These are phyloP conservation scores for Tilapia sparmanii DNA, from an alignment of 2,113 vertebrate species.

Conservation along the genomic window DNA sequence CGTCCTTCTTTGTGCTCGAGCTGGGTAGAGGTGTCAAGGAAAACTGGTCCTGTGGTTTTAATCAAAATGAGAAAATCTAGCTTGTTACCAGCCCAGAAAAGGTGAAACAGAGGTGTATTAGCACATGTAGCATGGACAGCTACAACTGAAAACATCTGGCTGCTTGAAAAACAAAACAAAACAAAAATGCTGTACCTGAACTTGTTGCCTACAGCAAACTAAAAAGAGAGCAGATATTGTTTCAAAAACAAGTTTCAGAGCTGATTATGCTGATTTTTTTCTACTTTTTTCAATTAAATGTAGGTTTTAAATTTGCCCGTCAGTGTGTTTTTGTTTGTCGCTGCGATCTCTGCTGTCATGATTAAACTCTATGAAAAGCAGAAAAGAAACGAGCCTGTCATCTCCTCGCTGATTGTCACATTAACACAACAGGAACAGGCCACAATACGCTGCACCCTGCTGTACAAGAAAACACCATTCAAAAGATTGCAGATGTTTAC, in stretches of 20 bases:
- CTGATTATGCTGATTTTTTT: not conserved
- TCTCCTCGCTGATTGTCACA: not conserved
- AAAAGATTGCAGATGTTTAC: not conserved
- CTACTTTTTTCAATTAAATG: not conserved
- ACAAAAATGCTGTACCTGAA: too few relatives aligned
- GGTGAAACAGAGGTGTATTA: not conserved
- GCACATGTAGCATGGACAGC: not conserved
- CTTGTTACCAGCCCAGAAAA: not conserved
- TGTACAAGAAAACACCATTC: not conserved
- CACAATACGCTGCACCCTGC: not conserved
- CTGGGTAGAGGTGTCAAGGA: not conserved
- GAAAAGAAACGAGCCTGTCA: not conserved
- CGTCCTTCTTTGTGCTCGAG: not conserved
- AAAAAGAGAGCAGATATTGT: not conserved
- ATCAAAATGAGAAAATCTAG: not conserved
- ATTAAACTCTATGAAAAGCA: not conserved
- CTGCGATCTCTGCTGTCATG: not conserved
- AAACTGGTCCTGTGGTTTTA: not conserved
- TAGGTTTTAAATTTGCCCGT: not conserved
- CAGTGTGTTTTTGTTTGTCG: not conserved
- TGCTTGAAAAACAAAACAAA: not conserved
- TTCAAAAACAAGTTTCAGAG: not conserved
- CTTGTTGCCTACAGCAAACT: not conserved
- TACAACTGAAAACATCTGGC: not conserved
- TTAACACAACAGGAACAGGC: not conserved